These are phyloP conservation scores for Anoura caudifer DNA, from an alignment of 2,113 vertebrate genomes.

Conservation along the genomic window DNA sequence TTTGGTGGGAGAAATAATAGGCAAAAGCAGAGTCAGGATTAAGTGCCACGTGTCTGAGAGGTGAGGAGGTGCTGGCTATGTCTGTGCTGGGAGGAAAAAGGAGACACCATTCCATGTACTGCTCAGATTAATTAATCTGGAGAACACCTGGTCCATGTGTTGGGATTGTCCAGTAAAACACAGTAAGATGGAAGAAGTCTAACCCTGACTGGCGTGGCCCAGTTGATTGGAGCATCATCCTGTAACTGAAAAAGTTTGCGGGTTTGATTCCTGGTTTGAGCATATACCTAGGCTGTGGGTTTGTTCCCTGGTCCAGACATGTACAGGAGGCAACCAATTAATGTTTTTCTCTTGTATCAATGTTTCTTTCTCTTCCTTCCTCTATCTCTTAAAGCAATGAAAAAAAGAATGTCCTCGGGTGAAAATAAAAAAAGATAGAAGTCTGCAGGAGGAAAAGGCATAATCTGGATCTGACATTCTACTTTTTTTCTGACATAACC, in stretches of 20 bases:
- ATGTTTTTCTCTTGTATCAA: no score
- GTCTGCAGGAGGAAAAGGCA: neutral
- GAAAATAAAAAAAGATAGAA: no score
- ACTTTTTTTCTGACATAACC: neutral
- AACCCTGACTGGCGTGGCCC: no score
- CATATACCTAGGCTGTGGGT: no score
- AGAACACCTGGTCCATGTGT: neutral
- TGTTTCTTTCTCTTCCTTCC: no score
- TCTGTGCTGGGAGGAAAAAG: neutral
- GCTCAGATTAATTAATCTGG: neutral
- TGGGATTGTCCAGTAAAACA: neutral
- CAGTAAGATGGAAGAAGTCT: neutral
- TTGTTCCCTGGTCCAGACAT: no score
- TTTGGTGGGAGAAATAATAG: neutral
- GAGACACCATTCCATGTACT: neutral
- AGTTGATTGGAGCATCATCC: no score
- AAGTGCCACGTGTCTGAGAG: neutral
- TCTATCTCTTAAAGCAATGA: no score
- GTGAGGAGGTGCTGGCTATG: neutral
- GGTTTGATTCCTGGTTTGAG: no score
- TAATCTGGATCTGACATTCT: accelerated
- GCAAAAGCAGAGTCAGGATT: neutral
- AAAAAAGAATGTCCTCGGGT: no score
- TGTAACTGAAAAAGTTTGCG: no score
- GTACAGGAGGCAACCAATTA: no score